These are phyloP conservation scores for Hypotaenidia philippensis DNA, from an alignment of 2,797 vertebrate genomes.

Conservation along the genomic window DNA sequence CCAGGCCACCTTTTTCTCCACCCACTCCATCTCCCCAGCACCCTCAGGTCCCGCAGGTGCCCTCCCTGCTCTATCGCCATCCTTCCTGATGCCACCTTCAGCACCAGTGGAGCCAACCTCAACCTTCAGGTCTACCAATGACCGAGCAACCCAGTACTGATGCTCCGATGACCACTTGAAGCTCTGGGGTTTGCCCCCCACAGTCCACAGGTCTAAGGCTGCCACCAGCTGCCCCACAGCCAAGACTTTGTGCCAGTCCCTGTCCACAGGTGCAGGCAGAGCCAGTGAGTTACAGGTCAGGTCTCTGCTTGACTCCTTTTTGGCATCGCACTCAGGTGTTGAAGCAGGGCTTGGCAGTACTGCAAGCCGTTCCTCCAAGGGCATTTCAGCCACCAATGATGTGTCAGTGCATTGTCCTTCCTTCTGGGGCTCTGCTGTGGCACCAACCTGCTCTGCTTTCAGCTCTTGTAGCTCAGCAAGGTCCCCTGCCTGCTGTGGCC, in stretches of 20 bases:
- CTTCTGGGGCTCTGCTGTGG: background rate
- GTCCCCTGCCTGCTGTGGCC: background rate
- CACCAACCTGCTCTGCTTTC: background rate
- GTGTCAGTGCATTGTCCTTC: accelerated
- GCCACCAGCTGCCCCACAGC: background rate
- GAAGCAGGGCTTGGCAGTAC: accelerated
- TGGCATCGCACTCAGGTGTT: accelerated
- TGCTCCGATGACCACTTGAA: no score
- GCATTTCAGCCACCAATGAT: accelerated
- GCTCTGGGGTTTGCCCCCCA: background rate
- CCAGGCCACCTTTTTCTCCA: background rate
- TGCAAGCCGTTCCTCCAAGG: accelerated
- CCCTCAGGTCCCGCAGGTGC: background rate
- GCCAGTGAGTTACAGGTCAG: no score
- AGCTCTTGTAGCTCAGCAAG: background rate
- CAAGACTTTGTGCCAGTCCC: background rate
- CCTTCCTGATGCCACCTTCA: background rate
- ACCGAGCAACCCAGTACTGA: background rate
- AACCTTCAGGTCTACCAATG: background rate
- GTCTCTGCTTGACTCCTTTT: background rate
- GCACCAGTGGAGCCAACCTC: background rate
- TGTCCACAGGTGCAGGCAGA: accelerated
- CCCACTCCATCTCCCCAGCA: background rate
- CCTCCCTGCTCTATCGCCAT: background rate
- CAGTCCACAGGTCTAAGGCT: background rate